Conservation (phyloP, 1,140 invertebrate species). For the Ladona fulva region DNA sequence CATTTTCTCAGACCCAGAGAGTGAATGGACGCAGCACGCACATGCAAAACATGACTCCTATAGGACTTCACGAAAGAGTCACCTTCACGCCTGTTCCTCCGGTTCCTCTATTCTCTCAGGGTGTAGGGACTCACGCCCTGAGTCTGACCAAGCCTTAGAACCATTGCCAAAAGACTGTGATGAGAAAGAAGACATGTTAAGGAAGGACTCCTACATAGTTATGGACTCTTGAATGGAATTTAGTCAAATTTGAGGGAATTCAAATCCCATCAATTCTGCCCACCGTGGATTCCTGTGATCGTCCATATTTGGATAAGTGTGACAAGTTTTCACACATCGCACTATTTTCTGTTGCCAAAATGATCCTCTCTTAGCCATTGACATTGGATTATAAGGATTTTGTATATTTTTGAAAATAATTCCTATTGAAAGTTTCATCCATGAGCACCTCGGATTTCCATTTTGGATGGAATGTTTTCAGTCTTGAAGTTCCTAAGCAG, state of each 20-base stretch:
- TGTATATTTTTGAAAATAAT: too few species aligned
- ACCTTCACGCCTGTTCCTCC: neutral
- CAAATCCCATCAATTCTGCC: neutral
- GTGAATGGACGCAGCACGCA: slow-evolving; percentile 42
- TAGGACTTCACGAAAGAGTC: slow-evolving; percentile 11
- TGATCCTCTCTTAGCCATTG: too few species aligned
- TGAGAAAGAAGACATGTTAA: neutral
- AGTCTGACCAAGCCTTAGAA: slow-evolving; percentile 35
- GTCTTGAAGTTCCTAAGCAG: too few species aligned
- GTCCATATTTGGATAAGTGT: neutral
- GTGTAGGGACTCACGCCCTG: slow-evolving; percentile 33
- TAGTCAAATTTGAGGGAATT: neutral
- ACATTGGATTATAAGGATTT: too few species aligned
- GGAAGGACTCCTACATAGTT: neutral
- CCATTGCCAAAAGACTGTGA: neutral
- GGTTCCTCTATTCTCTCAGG: neutral
- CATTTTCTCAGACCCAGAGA: slow-evolving; percentile 49
- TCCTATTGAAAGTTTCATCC: too few species aligned
- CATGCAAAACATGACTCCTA: slow-evolving; percentile 22
- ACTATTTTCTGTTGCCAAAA: too few species aligned
- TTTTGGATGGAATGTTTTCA: too few species aligned
- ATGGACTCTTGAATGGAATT: neutral
- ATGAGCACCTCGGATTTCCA: too few species aligned
- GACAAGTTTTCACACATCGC: neutral
- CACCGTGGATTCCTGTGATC: neutral